Evolutionary conservation across 2,797 vertebrate genomes (phyloP).

Genomic region (Apogon talboti): DNA sequence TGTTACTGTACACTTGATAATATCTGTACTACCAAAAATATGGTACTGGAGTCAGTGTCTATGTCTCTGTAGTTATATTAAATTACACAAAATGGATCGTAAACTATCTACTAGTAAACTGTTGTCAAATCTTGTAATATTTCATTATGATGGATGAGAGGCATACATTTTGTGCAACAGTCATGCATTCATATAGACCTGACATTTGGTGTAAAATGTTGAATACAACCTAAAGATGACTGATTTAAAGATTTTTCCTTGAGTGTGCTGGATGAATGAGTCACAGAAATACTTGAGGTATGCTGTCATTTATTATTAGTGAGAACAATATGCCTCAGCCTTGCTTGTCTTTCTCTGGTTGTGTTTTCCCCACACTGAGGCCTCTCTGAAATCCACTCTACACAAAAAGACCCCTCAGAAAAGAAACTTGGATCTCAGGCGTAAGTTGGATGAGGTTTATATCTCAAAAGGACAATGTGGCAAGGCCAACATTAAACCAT

Average conservation of each 20-base stretch:
- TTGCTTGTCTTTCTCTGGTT: slow-evolving; percentile 66
- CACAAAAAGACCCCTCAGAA: slow-evolving; percentile 80
- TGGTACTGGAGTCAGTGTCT: not conserved
- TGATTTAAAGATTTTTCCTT: slow-evolving; percentile 56
- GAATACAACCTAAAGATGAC: slow-evolving; percentile 39
- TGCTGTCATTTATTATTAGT: slow-evolving; percentile 70
- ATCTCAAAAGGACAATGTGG: slow-evolving; percentile 83
- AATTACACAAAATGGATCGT: not conserved
- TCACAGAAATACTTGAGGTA: slow-evolving; percentile 60
- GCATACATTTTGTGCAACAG: not conserved
- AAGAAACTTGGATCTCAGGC: slow-evolving; percentile 80
- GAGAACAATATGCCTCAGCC: slow-evolving; percentile 68
- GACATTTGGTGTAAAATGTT: slow-evolving; percentile 21
- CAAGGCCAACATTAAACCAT: slow-evolving; percentile 84
- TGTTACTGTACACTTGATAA: not conserved
- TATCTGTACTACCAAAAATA: slow-evolving; percentile 5
- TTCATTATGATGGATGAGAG: not conserved
- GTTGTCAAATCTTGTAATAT: not conserved
- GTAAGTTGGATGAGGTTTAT: slow-evolving; percentile 81
- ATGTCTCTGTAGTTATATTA: not conserved
- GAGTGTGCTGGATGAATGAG: slow-evolving; percentile 39
- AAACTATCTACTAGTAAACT: not conserved
- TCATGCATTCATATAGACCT: not conserved
- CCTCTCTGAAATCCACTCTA: slow-evolving; percentile 77
- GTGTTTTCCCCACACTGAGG: slow-evolving; percentile 58